Evolutionary conservation across 2,797 vertebrate genomes (phyloP), one percentile per base, ranked within the genome.

Genomic region (Sebastes dallii): DNA sequence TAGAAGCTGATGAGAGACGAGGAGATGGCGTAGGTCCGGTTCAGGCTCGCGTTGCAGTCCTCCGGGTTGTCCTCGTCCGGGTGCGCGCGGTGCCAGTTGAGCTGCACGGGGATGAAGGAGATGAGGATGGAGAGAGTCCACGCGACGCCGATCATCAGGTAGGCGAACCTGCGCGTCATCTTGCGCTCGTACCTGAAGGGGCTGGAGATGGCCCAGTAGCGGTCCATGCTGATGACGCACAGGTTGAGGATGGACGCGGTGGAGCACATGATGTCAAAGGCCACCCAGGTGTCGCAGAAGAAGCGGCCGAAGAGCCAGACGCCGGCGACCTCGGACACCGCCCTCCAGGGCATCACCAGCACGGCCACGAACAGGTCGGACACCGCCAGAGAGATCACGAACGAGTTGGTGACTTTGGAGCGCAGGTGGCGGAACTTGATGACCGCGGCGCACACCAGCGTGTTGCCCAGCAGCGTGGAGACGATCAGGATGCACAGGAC

Each of bases 1-100:
- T 96, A 97, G 90, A 97, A 97, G 90, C 96, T 96, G 22, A 97
- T 78, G 24, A 97, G 92, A 0, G 95, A 96, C 1, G 96, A 97
- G 1, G 95, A 94, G 81, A 97, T 93, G 18, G 95, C 95, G 1
- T 96, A 96, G 1, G 94, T 95, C 71, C 93, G 84, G 88, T 91
- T 95, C 72, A 97, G 93, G 80, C 93, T 95, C 60, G 95, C 89
- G 62, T 95, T 95, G 25, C 96, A 96, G 88, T 91, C 94, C 4
- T 88, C 91, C 2, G 88, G 81, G 46, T 14, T 24, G 36, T 72
- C 58, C 18, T 84, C 72, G 6, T 85, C 79, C 36, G 86, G 78
- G 2, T 25, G 34, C 5, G 90, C 94, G 77, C 91, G 94, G 91
- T 96, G 97, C 96, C 96, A 96, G 85, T 90, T 93, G 70, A 97